A percentile compares a stretch with the other conserved stretches of the same genome.
Evolutionary conservation across 2,113 vertebrate species (phyloP).

Genomic region (Eulemur rufifrons): DNA sequence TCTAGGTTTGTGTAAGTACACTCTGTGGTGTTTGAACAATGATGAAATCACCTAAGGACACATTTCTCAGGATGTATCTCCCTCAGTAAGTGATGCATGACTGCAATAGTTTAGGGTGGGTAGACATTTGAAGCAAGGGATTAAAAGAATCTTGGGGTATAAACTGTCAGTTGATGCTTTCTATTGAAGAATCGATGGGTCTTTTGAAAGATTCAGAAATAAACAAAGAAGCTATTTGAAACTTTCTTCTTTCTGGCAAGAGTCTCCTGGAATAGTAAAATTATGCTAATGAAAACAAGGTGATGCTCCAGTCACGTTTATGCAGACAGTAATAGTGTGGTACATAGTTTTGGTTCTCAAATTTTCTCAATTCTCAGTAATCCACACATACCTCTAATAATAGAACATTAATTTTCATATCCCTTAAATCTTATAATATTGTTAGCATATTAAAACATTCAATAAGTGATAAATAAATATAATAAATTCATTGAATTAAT

Average conservation of each 20-base stretch:
- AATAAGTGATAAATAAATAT: neutral
- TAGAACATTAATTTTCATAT: neutral
- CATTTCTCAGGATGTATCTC: neutral
- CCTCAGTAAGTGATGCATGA: neutral
- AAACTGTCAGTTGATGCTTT: neutral
- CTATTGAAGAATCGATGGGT: neutral
- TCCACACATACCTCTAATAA: neutral
- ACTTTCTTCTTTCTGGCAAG: neutral
- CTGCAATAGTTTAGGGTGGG: neutral
- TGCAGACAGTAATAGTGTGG: neutral
- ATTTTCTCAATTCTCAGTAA: conserved; percentile 8
- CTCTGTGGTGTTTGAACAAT: neutral
- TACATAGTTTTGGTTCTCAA: neutral
- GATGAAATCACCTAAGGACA: neutral
- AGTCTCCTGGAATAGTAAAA: neutral
- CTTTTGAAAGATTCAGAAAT: neutral
- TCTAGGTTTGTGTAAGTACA: neutral
- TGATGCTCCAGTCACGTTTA: neutral
- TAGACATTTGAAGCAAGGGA: neutral
- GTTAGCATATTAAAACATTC: neutral
- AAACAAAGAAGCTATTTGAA: neutral
- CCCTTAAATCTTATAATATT: neutral
- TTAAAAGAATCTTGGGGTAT: neutral
- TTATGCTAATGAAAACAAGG: conserved; percentile 6
- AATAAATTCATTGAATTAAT: neutral